Base-by-base conservation (phyloP, 2,113 vertebrate genomes). In the Melospiza melodia region DNA sequence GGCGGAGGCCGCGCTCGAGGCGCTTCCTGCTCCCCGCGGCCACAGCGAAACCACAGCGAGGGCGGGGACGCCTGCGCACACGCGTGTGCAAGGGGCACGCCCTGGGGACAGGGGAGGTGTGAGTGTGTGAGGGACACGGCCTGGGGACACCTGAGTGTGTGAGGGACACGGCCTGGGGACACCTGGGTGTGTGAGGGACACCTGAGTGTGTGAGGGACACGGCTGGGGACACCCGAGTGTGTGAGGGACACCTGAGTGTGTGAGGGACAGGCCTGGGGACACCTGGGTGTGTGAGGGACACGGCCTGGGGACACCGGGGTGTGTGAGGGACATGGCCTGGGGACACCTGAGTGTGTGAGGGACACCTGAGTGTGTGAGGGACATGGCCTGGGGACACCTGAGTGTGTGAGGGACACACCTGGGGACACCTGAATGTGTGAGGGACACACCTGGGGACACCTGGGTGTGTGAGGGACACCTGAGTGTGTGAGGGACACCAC, bases 1-100 rank as follows among this genome's bases (percentile, higher is more conserved):
- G 95, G 93, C 30, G 16, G 77, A 44, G 71, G 92, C 89, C 27
- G 49, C 76, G 43, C 28, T 81, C 84, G 90, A 92, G 71, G 90
- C 49, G 57, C 90, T 92, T 92, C 90, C 90, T 92, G 82, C 90
- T 87, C 49, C 61, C 88, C 80, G 7, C 18, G 3, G 48, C 82
- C 10, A 22, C 48, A 14, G 48, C 62, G 48, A 87, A 82, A 87
- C 90, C 90, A 1, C 90, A 49, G 52, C 20, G 44, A 72, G 88
- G 66, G 89, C 51, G 27, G 51, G 20, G 4, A 80, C 77, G 77
- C 77, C 63, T 80, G 77, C 63, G 63, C 77, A 68, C 63, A 68
- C n/a, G 27, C 10, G 78, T 33, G 79, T 59, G 76, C 37, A 35
- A 46, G 74, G 57, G 44, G 6, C 48, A 41, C 48, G 9, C 12